Conservation (phyloP, 2,113 vertebrate genomes). For the human region GRCh38 chr2:55840001-55840500, state of each 20-base stretch:
- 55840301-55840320: not conserved
- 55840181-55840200: not conserved
- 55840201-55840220: not conserved
- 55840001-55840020: not conserved
- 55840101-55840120: not conserved
- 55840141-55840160: not conserved
- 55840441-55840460: slow-evolving; percentile 14
- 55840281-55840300: slow-evolving; percentile 51
- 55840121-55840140: not conserved
- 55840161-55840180: not conserved
- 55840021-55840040: not conserved
- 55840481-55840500: not conserved
- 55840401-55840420: slow-evolving; percentile 21
- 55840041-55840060: not conserved
- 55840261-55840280: slow-evolving; percentile 5
- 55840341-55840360: not conserved
- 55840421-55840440: slow-evolving; percentile 25
- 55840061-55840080: not conserved
- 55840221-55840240: slow-evolving; percentile 1
- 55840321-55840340: slow-evolving; percentile 1
- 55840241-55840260: not conserved
- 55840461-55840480: not conserved
- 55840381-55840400: not conserved
- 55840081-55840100: not conserved
- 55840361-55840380: slow-evolving; percentile 39